A percentile compares a stretch with the other conserved stretches of the same genome.
Conservation (phyloP, 2,888 invertebrate genomes). For the Pristionchus entomophagus region DNA sequence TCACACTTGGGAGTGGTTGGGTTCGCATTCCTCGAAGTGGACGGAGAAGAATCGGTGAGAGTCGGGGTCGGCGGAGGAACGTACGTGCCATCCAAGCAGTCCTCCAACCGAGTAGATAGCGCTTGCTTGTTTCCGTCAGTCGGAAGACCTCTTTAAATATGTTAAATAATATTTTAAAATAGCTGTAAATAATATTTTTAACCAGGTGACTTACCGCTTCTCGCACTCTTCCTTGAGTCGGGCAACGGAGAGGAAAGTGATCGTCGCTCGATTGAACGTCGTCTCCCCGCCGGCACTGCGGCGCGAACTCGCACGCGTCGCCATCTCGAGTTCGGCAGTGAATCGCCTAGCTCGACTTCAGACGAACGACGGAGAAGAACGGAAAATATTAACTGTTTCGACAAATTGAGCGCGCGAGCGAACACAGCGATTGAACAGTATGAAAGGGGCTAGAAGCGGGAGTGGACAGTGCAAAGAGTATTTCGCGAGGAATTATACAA, state of each 20-base stretch:
- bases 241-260: neutral
- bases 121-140: neutral
- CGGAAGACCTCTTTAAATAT: neutral
- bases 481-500: neutral
- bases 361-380: neutral
- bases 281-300: slow-evolving; percentile 36
- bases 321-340: slow-evolving; percentile 3
- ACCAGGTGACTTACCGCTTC: neutral
- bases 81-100: neutral
- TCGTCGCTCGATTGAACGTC: slow-evolving; percentile 26
- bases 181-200: neutral
- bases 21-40: neutral
- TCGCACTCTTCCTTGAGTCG: slow-evolving; percentile 19
- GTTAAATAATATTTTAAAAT: neutral
- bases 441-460: no score
- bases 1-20: slow-evolving; percentile 9
- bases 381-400: neutral
- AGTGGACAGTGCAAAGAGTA: neutral
- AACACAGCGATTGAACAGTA: neutral
- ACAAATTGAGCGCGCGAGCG: slow-evolving; percentile 24
- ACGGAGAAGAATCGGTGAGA: neutral
- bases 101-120: slow-evolving; percentile 25
- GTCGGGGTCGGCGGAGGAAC: neutral
- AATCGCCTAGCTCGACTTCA: neutral
- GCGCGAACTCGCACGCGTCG: slow-evolving; percentile 38